Evolutionary conservation across 2,888 invertebrate species (phyloP).

Genomic region (Ceratothoa steindachneri): DNA sequence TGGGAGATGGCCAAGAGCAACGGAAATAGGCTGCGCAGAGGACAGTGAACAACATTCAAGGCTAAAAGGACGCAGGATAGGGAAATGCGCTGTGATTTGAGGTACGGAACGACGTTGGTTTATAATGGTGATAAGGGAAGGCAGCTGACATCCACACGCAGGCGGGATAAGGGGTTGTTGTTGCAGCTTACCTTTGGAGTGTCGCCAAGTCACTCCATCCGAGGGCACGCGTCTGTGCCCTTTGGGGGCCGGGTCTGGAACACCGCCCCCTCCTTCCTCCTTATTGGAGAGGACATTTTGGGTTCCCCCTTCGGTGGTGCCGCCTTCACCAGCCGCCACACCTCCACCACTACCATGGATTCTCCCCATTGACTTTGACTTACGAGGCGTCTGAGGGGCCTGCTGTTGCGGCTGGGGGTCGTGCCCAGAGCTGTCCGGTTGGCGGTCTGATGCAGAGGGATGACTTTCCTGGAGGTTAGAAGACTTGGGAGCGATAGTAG

Average conservation of each 20-base stretch:
- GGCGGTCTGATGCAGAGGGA: constrained; percentile 18
- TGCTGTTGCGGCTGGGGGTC: constrained; percentile 12
- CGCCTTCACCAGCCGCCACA: constrained; percentile 30
- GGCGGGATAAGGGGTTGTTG: no score
- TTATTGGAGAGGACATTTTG: constrained; percentile 9
- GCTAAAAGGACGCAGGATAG: no score
- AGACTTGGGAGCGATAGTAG: constrained; percentile 5
- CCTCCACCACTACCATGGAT: constrained; percentile 39
- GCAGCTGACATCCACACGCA: no score
- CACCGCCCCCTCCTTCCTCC: constrained; percentile 16
- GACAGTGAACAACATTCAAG: no score
- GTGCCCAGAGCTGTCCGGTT: neutral
- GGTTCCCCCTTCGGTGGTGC: constrained; percentile 13
- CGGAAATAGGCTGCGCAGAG: no score
- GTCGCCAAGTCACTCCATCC: constrained; percentile 46
- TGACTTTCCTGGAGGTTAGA: neutral
- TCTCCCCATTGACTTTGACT: constrained; percentile 48
- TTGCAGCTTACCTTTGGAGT: constrained; percentile 41
- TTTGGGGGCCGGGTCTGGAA: constrained; percentile 28
- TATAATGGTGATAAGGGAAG: neutral
- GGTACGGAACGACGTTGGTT: neutral
- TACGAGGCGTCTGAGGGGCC: constrained; percentile 44
- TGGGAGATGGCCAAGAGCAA: no score
- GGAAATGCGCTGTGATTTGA: no score
- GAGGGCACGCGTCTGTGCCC: constrained; percentile 45